A percentile compares a stretch with the other conserved stretches of the same genome.
Evolutionary conservation across 2,888 invertebrate species (phyloP).

Genomic region (Entomobrya proxima): DNA sequence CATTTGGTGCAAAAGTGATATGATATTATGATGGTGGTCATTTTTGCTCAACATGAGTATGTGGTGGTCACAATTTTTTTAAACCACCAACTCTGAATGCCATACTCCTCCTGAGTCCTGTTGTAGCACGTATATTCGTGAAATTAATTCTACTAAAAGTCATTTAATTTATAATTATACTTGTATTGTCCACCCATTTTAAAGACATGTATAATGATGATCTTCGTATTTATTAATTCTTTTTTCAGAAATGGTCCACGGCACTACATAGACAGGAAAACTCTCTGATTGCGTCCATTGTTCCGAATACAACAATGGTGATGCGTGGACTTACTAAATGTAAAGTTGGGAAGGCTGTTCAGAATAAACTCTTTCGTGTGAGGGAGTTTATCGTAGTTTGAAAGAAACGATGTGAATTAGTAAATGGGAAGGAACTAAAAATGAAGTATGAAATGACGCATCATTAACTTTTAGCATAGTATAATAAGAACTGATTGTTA

Average conservation of each 20-base stretch:
- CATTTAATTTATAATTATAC: slow-evolving; percentile 16
- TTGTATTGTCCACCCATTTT: slow-evolving; percentile 8
- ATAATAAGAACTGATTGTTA: too few species aligned
- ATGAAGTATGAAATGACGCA: too few species aligned
- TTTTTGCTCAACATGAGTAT: too few species aligned
- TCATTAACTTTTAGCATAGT: too few species aligned
- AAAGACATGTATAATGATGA: neutral
- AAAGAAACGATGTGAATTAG: too few species aligned
- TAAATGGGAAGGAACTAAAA: too few species aligned
- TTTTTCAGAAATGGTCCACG: slow-evolving; percentile 31
- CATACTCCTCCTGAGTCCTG: neutral
- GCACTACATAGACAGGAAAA: neutral
- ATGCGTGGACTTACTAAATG: neutral
- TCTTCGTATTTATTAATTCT: neutral
- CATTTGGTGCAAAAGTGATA: slow-evolving; percentile 4
- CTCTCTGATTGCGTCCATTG: slow-evolving; percentile 36
- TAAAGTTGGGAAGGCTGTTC: neutral
- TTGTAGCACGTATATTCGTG: neutral
- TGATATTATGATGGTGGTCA: slow-evolving; percentile 1
- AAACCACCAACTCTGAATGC: neutral
- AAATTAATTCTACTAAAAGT: neutral
- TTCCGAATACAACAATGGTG: slow-evolving; percentile 34
- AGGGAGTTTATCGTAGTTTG: neutral
- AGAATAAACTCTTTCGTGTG: neutral
- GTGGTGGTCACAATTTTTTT: neutral